Percentiles rank a stretch among this genome's conserved stretches.
These are phyloP conservation scores for Ibycter americanus DNA, from an alignment of 2,797 vertebrate genomes.

Conservation along the genomic window DNA sequence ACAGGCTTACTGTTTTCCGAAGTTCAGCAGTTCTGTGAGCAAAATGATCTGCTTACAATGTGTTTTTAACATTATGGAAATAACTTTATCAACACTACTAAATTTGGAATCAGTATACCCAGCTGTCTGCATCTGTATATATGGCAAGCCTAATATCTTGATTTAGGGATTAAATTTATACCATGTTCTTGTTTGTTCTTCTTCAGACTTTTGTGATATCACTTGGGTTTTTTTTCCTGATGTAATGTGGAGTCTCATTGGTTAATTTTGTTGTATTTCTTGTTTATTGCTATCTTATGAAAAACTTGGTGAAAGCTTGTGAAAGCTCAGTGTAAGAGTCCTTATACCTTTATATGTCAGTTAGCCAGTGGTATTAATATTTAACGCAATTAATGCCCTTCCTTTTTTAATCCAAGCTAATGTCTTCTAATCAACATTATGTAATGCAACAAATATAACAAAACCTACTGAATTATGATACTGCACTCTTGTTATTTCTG, in stretches of 20 bases:
- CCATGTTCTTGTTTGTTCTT: background rate
- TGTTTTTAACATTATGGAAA: background rate
- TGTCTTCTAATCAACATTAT: background rate
- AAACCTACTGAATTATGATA: background rate
- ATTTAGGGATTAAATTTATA: background rate
- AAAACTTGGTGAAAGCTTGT: background rate
- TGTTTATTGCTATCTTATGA: background rate
- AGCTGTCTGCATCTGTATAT: background rate
- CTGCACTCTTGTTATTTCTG: background rate
- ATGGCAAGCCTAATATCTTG: background rate
- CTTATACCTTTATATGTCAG: background rate
- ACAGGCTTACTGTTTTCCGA: background rate
- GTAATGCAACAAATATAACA: background rate
- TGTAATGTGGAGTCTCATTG: background rate
- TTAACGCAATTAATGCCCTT: background rate
- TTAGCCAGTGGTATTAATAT: background rate
- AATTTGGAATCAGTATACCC: background rate
- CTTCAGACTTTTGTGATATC: background rate
- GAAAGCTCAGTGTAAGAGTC: background rate
- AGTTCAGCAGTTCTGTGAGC: background rate
- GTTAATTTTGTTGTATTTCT: background rate
- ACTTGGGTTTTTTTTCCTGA: background rate
- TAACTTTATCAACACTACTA: background rate
- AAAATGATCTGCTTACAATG: background rate
- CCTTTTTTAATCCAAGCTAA: constrained; percentile 8